A percentile compares a stretch with the other conserved stretches of the same genome.
These are phyloP conservation scores for Holothuria glaberrima DNA, from an alignment of 35 echinoderm and acorn worm genomes.

Conservation along the genomic window DNA sequence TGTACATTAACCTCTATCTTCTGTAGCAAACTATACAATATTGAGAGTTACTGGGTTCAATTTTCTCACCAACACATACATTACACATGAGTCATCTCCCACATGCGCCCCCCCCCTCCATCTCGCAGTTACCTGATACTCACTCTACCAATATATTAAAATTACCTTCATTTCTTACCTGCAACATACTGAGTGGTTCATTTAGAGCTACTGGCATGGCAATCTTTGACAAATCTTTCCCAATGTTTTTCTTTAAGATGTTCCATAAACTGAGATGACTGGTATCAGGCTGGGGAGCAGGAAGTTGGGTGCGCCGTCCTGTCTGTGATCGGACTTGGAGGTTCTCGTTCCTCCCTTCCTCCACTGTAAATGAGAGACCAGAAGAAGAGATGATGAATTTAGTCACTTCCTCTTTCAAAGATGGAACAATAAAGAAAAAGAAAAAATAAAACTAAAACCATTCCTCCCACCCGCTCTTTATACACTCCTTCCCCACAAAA, in stretches of 20 bases:
- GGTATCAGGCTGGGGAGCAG: conserved; percentile 88
- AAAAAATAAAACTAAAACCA: no score
- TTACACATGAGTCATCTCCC: background rate
- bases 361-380: conserved; percentile 65
- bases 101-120: background rate
- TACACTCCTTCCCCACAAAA: no score
- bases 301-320: conserved; percentile 80
- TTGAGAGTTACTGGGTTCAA: no score
- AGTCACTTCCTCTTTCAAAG: no score
- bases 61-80: background rate
- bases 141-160: no score
- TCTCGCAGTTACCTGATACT: background rate
- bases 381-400: no score
- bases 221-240: conserved; percentile 96
- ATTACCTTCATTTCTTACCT: conserved; percentile 51
- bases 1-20: no score
- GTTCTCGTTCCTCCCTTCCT: conserved; percentile 70
- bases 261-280: conserved; percentile 96
- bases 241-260: conserved; percentile 96
- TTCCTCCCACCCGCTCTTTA: no score
- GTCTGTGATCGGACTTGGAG: conserved; percentile 80
- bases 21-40: no score
- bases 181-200: conserved; percentile 97
- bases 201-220: conserved; percentile 98
- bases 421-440: no score